Evolutionary conservation across 2,888 invertebrate genomes (phyloP), one percentile per base, ranked within the genome.

Genomic region (Microctonus hyperodae): DNA sequence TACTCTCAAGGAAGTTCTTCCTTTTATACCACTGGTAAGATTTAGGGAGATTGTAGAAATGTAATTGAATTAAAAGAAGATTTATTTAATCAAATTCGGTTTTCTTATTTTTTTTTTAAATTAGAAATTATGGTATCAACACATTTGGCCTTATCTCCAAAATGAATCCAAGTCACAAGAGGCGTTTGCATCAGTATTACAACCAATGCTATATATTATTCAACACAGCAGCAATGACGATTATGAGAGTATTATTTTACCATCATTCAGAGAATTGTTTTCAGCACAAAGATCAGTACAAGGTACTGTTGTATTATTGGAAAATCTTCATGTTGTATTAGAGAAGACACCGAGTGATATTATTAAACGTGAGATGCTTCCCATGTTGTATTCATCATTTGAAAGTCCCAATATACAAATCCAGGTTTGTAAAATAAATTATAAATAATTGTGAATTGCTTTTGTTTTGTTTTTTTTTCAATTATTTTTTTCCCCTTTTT

Each of bases 101-200:
- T 31, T 59, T 10, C 23, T 20, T n/a, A 6, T 48, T 53, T 23
- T 22, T 13, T 55, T 16, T 2, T 25, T 28, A 44, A 28, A 16
- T 44, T 16, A 98, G 97, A 97, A 97, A 93, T 87, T 97, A 61
- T 93, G 96, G 89, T 97, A 95, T 88, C 94, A 94, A 83, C 95
- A 95, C 83, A 91, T 97, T 58, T 96, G 97, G 93, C 96, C 96
- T 37, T 91, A 91, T 75, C 86, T 98, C 69, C 91, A 93, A 79
- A 89, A 91, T 73, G 97, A 97, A 84, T 90, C 96, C 85, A 89
- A 90, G 78, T 90, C 91, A 25, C 91, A 92, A 70, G 96, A 97
- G 80, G 94, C 95, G 22, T 86, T 97, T 71, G 93, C 95, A 0
- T 91, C 95, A 0, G 95, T 93, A 9, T 85, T 96, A 53, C 91